Evolutionary conservation across 2,888 invertebrate species (phyloP).

Genomic region (Drosophila austrosaltans): DNA sequence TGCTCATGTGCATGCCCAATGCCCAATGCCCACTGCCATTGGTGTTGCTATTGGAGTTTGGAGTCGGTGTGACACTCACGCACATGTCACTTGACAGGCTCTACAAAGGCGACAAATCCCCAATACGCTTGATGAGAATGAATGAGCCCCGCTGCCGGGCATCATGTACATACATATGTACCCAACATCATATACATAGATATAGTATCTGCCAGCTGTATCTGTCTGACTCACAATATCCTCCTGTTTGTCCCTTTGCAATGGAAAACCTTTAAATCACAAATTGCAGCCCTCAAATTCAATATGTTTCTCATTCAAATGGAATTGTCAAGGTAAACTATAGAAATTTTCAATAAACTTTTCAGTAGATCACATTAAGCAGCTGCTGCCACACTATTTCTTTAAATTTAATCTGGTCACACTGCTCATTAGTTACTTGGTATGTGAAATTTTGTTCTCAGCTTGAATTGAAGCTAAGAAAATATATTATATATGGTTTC

Average conservation of each 20-base stretch:
- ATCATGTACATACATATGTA: conserved; percentile 33
- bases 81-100: conserved; percentile 62
- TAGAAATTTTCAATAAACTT: too few species aligned
- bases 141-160: conserved; percentile 59
- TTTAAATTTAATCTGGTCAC: too few species aligned
- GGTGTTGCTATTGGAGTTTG: conserved; percentile 5
- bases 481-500: too few species aligned
- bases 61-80: conserved; percentile 53
- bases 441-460: too few species aligned
- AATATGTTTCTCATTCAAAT: background rate
- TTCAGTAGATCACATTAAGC: too few species aligned
- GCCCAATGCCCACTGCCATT: background rate
- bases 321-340: background rate
- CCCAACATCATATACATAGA: conserved; percentile 22
- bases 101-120: conserved; percentile 71
- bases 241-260: background rate
- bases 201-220: conserved; percentile 13
- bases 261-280: background rate
- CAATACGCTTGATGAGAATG: conserved; percentile 75
- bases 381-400: too few species aligned
- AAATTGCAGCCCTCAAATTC: background rate
- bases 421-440: too few species aligned
- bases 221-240: background rate
- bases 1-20: background rate
- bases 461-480: too few species aligned